Conservation (phyloP, 2,797 vertebrate species). For the Syncerus caffer region DNA sequence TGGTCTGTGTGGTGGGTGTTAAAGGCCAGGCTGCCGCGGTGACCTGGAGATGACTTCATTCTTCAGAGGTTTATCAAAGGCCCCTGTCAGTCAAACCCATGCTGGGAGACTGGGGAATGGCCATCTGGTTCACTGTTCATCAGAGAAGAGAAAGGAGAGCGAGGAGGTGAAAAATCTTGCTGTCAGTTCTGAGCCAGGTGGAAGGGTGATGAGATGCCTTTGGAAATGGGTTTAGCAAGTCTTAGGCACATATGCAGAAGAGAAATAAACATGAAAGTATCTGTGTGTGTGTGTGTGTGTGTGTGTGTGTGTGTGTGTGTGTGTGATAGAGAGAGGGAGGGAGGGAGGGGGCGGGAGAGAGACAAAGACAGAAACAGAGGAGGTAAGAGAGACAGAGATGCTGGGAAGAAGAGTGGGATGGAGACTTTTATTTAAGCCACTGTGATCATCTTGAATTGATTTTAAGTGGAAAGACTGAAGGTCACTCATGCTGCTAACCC, state of each 20-base stretch:
- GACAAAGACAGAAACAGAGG: rapidly evolving
- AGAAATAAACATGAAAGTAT: not conserved
- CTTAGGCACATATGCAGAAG: not conserved
- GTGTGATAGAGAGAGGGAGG: not conserved
- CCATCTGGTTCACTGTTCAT: conserved; percentile 96
- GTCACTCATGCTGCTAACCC: conserved; percentile 78
- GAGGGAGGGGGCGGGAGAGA: not conserved
- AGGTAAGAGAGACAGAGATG: not conserved
- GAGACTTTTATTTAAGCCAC: conserved; percentile 56
- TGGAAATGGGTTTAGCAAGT: conserved; percentile 51
- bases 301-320: too few species aligned
- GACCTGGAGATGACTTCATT: conserved; percentile 90
- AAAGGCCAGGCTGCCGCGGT: conserved; percentile 85
- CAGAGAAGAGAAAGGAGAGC: conserved; percentile 87
- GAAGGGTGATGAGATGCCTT: conserved; percentile 63
- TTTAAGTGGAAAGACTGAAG: conserved; percentile 80
- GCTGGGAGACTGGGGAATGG: conserved; percentile 93
- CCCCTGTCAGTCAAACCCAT: conserved; percentile 95
- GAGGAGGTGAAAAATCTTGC: conserved; percentile 81
- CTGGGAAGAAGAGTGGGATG: rapidly evolving
- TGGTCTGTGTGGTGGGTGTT: conserved; percentile 81
- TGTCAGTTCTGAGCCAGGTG: conserved; percentile 79
- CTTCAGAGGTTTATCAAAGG: conserved; percentile 92
- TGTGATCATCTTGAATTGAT: conserved; percentile 71
- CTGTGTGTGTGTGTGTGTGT: not conserved